Evolutionary conservation across 2,888 invertebrate genomes (phyloP).

Genomic region (Chelonus formosanus): DNA sequence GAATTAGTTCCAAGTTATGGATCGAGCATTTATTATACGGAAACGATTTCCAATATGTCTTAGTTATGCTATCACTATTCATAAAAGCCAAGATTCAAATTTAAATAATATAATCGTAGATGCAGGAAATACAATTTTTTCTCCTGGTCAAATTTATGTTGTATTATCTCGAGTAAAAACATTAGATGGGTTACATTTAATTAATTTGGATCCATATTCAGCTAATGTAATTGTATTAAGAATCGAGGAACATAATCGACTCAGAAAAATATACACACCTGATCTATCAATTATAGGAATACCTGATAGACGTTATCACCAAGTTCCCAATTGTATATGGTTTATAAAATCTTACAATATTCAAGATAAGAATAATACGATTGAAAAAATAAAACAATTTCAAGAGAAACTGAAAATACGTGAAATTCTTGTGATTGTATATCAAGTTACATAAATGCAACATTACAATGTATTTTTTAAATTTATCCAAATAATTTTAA

Average conservation of each 20-base stretch:
- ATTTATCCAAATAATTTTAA: no score
- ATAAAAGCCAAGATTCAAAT: no score
- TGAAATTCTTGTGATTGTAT: not conserved
- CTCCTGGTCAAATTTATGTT: not conserved
- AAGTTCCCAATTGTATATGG: constrained; percentile 8
- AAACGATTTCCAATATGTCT: constrained; percentile 2
- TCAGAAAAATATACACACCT: constrained; percentile 3
- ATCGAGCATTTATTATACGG: not conserved
- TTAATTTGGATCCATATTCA: constrained; percentile 32
- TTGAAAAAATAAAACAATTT: not conserved
- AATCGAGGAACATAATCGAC: not conserved
- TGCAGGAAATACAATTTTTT: not conserved
- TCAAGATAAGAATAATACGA: not conserved
- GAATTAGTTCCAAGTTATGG: constrained; percentile 1
- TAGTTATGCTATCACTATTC: not conserved
- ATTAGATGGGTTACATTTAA: no score
- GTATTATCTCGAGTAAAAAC: not conserved
- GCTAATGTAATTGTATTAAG: not conserved
- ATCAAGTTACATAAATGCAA: constrained; percentile 4
- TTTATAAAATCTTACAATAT: not conserved
- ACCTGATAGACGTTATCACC: not conserved
- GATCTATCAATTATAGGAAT: not conserved
- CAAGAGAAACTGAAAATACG: not conserved
- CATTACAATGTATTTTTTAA: constrained; percentile 6
- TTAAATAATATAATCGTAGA: not conserved